Evolutionary conservation across 1,140 invertebrate species (phyloP), one percentile per base, ranked within the genome.

Genomic region (Rhyacophila brunnea): DNA sequence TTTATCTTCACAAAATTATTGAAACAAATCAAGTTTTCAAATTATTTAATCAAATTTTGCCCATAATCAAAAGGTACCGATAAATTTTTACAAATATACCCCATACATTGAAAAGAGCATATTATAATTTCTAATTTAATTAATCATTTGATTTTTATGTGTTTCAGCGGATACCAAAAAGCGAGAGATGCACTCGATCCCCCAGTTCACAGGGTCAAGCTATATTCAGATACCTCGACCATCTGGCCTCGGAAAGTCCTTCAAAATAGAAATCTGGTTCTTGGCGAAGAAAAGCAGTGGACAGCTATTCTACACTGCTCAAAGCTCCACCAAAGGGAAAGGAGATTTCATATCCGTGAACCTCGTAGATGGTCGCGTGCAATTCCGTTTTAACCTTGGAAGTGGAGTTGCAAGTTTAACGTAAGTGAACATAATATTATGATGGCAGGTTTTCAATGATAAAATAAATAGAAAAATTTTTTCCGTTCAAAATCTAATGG

Each of bases 281-380:
- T 80, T 92, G 66, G 83, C 89, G 17, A 85, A 83, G 57, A 80
- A 87, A 54, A 82, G 81, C 50, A 88, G 92, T 68, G 93, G 93
- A 62, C 79, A 94, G 66, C 77, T 95, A 18, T 73, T 95, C 28
- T 95, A 93, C 76, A 91, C 89, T 66, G 91, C 90, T 28, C 92
- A 95, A 73, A 74, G 85, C 67, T 79, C 73, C 54, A 85, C 79
- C 70, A 88, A 85, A 71, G 85, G 85, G 35, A 81, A 85, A 63
- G 91, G 92, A 40, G 93, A 96, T 78, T 95, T 93, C 70, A 86
- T 96, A 66, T 86, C 89, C 54, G 77, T 96, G 47, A 91, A 91
- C 73, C 74, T 96, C 45, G 83, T 87, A 47, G 83, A 90, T 66
- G 86, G 88, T 60, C 84, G 84, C 67, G 74, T 95, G 38, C 87